Conservation (phyloP, 2,888 invertebrate species). For the Osedax frankpressi region DNA sequence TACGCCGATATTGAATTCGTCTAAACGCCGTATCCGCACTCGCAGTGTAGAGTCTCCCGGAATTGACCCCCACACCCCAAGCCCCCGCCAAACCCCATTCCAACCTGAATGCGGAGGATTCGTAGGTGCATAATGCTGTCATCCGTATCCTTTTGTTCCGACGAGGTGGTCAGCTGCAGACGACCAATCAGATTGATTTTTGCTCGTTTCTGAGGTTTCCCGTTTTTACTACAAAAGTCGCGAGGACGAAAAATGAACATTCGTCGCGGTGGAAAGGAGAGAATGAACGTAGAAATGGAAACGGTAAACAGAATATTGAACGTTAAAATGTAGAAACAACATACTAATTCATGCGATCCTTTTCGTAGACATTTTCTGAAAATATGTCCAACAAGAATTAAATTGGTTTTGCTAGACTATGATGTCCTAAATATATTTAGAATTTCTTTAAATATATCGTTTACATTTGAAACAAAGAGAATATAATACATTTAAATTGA, state of each 20-base stretch:
- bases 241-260: constrained; percentile 70
- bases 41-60: no score
- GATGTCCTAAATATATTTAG: no score
- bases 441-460: no score
- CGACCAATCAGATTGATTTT: constrained; percentile 91
- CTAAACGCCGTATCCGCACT: no score
- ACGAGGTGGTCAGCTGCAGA: constrained; percentile 73
- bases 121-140: constrained; percentile 93
- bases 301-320: neutral
- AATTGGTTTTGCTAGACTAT: no score
- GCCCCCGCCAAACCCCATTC: no score
- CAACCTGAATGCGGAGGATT: constrained; percentile 72
- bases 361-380: no score
- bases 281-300: neutral
- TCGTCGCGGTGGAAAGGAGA: constrained; percentile 89
- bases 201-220: constrained; percentile 81
- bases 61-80: no score
- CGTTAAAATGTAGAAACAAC: neutral
- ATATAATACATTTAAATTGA: no score
- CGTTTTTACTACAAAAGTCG: constrained; percentile 64
- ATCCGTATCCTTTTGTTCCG: constrained; percentile 87
- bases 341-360: neutral
- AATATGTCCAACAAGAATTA: no score
- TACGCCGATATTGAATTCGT: no score
- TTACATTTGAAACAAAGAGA: no score